Evolutionary conservation across 2,888 invertebrate species (phyloP), one percentile per base, ranked within the genome.

Genomic region (Athetis lepigone): DNA sequence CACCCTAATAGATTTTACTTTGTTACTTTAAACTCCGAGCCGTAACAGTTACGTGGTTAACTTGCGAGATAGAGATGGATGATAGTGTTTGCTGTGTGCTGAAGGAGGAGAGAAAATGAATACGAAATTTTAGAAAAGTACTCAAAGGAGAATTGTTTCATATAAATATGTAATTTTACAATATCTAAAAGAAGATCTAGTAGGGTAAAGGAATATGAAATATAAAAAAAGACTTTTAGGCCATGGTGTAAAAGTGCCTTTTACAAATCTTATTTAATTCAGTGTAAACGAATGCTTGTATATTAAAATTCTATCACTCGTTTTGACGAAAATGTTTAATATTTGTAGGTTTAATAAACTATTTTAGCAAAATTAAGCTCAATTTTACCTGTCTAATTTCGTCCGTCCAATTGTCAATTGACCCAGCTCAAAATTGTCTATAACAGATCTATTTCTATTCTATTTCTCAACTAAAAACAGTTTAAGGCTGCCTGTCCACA

Each of bases 1-100:
- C 81, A 70, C 84, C 69, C 77, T 88, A 89, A 89, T 88, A 89
- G 81, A 87, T 87, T 87, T 85, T 81, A 86, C 87, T 88, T 82
- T 81, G 83, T 86, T 82, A 85, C 85, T 87, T 87, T 86, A 86
- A 88, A 85, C 58, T 65, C 11, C 29, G 8, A 52, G 37, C 80
- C 77, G 76, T 82, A 83, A 83, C 82, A 78, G 80, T 75, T 70
- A 83, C 80, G 84, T 85, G 68, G 65, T 29, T 18, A 25, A 50
- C 54, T 62, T 56, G n/a, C 57, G 36, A 46, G 43, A 60, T 61
- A 52, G 43, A 39, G 58, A 36, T n/a, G 40, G 18, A 2, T 8
- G 3, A 47, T 33, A 42, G 3, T 37, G 21, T 50, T 36, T 45
- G 33, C 39, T 39, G 27, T n/a, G 8, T 23, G 16, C 29, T 39